Evolutionary conservation across 1,140 invertebrate species (phyloP), one percentile per base, ranked within the genome.

Genomic region (Chelonus insularis): DNA sequence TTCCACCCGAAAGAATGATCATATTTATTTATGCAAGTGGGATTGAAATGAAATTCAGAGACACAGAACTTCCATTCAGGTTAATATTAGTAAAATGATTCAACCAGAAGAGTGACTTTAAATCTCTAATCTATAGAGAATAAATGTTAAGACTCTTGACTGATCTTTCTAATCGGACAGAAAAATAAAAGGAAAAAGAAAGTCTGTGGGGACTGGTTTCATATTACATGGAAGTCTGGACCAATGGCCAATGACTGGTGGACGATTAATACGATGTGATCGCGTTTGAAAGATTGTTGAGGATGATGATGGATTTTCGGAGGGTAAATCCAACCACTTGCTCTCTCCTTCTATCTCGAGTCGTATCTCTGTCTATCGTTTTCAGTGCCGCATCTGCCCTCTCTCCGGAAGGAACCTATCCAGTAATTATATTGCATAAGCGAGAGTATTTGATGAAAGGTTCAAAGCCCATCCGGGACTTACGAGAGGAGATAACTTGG

Each of bases 361-460:
- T n/a, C 20, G 21, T 18, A 14, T 9, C 39, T 36, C 32, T 2
- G 29, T 32, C 29, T 11, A 7, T 1, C 20, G 47, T 21, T 14
- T n/a, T 32, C 21, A 7, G 37, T 23, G n/a, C 36, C 32, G 16
- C 21, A 16, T 52, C 14, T 34, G 1, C 16, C 18, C 32, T 41
- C 32, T 6, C 50, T 25, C 50, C 51, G 51, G 34, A 55, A 55
- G 39, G 59, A 55, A 62, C 50, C 29, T 43, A 57, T 63, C 57
- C 36, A 39, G 25, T 65, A 65, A 65, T 65, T 65, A 65, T 60
- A 65, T 65, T 65, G 58, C 58, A 65, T 61, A 61, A 65, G 54
- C 48, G 32, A 57, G 52, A 60, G 63, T 57, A 57, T 65, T 65
- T 65, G 63, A 65, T 65, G 59, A 65, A 65, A 65, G 63, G 59